Evolutionary conservation across 2,113 vertebrate genomes (phyloP), one percentile per base, ranked within the genome.

Genomic region (Percina caprodes): DNA sequence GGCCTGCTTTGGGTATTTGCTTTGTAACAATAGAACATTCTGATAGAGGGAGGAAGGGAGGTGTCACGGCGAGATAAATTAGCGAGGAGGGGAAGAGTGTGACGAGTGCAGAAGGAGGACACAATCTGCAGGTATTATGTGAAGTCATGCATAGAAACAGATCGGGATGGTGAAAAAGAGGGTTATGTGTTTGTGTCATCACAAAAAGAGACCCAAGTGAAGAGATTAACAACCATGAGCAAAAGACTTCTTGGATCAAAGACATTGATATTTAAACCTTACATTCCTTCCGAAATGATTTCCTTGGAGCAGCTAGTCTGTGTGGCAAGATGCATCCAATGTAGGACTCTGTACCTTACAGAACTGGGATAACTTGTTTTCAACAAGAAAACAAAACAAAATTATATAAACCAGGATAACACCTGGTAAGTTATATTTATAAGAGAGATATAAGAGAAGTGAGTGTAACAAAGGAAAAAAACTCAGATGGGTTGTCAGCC

Each of bases 1-100:
- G 69, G 48, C 63, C 90, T 88, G 90, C 81, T 86, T 33, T 19
- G 45, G 68, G 63, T 77, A 69, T 91, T 84, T 82, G 52, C 74
- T 85, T 79, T 79, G 63, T 14, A 65, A 88, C 72, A 74, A 85
- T 89, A 90, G 91, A 91, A 62, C 84, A 77, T 68, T 65, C 26
- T 70, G 74, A 84, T 73, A 83, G 84, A 16, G 42, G 80, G 62
- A 88, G 74, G 83, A 83, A 88, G 73, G 65, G 49, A 62, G 69
- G 74, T 82, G 71, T 85, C 71, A 80, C 23, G 62, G 35, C 46
- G 70, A 79, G 71, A 86, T 83, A 84, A 85, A 87, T 87, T 70
- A 67, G 59, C 11, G 65, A 75, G 66, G 30, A 66, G 73, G 39
- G 61, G 61, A 63, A 69, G 51, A 26, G 18, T 48, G 67, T 49